Evolutionary conservation across 2,113 vertebrate genomes (phyloP).

Genomic region (Lipotes vexillifer): DNA sequence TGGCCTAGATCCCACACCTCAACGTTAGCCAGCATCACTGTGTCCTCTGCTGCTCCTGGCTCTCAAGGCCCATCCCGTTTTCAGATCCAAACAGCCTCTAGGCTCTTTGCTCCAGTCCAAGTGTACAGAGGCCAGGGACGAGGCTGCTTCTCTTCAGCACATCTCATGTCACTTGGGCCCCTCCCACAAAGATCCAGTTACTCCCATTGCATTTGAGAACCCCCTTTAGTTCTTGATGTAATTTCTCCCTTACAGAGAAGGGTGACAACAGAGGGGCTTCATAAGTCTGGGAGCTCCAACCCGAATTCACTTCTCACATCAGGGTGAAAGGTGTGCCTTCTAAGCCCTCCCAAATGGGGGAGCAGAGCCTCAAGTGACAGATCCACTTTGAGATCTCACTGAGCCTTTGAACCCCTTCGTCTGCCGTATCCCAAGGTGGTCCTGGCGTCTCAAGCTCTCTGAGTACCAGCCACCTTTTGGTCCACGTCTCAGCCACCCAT

Average conservation of each 20-base stretch:
- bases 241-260: too few relatives aligned
- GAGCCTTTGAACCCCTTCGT: fast-evolving
- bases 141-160: neutral
- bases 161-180: neutral
- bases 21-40: fast-evolving
- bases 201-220: fast-evolving
- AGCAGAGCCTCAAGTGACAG: neutral
- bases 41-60: neutral
- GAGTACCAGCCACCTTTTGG: neutral
- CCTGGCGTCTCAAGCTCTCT: neutral
- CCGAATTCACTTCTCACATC: fast-evolving
- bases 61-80: too few relatives aligned
- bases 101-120: fast-evolving
- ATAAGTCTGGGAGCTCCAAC: fast-evolving
- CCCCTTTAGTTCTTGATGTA: fast-evolving
- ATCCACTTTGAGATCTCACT: fast-evolving
- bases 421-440: fast-evolving
- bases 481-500: fast-evolving
- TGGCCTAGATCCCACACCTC: too few relatives aligned
- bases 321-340: fast-evolving
- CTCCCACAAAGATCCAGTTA: neutral
- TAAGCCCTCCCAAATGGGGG: neutral
- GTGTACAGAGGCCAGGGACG: fast-evolving
- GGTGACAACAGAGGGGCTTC: fast-evolving
- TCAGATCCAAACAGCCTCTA: neutral